phyloP scores from a whole-genome alignment of 1,140 invertebrate species.

The Mizuhopecten yessoensis region DNA sequence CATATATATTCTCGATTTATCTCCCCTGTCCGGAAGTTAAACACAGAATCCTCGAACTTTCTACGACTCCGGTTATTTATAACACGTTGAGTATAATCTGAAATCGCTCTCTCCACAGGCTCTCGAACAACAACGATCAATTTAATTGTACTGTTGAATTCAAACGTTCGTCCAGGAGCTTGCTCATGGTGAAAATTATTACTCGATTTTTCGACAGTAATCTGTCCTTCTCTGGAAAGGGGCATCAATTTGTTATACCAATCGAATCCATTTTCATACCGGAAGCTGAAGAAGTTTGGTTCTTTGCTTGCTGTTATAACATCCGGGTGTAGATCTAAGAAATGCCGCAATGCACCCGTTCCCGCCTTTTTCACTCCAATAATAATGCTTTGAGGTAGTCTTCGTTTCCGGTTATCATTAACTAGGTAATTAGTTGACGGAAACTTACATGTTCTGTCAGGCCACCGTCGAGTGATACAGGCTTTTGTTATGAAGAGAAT shows the following conservation, averaged over 20 bases:
- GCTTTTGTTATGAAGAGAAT: neutral
- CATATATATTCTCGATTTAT: conserved; percentile 82
- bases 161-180: conserved; percentile 90
- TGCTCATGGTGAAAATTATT: conserved; percentile 85
- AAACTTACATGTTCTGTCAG: neutral
- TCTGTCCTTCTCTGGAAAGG: conserved; percentile 64
- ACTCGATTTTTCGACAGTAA: conserved; percentile 84
- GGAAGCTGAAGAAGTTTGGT: conserved; percentile 83
- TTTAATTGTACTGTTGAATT: conserved; percentile 93
- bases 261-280: conserved; percentile 81
- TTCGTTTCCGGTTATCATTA: conserved; percentile 48
- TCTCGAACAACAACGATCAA: conserved; percentile 94
- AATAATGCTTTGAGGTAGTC: conserved; percentile 78
- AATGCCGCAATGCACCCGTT: conserved; percentile 82
- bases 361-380: conserved; percentile 83
- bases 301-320: conserved; percentile 75
- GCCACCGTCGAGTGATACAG: neutral
- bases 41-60: conserved; percentile 76
- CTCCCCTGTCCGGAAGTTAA: conserved; percentile 65
- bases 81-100: conserved; percentile 91
- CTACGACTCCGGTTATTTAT: conserved; percentile 57
- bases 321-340: conserved; percentile 81
- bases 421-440: neutral
- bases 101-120: conserved; percentile 94
- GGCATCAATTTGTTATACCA: conserved; percentile 81